phyloP scores from a whole-genome alignment of 1,140 invertebrate genomes.

The Sinonovacula constricta region DNA sequence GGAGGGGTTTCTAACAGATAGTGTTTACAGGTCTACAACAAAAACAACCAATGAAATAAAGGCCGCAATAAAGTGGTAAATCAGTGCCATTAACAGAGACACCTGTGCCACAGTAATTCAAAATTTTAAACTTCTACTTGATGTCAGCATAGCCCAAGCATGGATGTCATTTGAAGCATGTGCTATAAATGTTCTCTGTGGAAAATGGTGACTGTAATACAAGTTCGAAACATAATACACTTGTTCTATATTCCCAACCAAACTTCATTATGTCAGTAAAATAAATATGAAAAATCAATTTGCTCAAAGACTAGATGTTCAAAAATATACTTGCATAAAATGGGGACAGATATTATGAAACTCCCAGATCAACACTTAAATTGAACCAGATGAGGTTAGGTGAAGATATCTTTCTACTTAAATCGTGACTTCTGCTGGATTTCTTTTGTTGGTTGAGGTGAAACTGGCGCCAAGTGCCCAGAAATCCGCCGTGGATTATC shows the following conservation, averaged over 20 bases:
- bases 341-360: no score
- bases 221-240: constrained; percentile 6
- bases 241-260: no score
- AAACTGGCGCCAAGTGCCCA: not conserved
- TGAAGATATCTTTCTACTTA: no score
- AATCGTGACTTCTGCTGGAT: constrained; percentile 3
- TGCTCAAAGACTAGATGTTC: no score
- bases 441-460: not conserved
- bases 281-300: no score
- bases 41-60: not conserved
- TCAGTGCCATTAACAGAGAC: constrained; percentile 1
- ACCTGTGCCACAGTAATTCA: not conserved
- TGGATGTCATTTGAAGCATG: no score
- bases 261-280: no score
- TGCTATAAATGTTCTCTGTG: not conserved
- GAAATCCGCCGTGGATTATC: not conserved
- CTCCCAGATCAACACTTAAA: no score
- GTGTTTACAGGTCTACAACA: not conserved
- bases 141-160: not conserved
- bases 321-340: no score
- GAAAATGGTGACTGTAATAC: not conserved
- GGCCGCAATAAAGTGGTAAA: not conserved
- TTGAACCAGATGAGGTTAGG: no score
- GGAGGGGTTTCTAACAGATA: no score
- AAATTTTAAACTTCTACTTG: no score